A percentile compares a stretch with the other conserved stretches of the same genome.
These are phyloP conservation scores for Murina feae DNA, from an alignment of 2,113 vertebrate species.

Conservation along the genomic window DNA sequence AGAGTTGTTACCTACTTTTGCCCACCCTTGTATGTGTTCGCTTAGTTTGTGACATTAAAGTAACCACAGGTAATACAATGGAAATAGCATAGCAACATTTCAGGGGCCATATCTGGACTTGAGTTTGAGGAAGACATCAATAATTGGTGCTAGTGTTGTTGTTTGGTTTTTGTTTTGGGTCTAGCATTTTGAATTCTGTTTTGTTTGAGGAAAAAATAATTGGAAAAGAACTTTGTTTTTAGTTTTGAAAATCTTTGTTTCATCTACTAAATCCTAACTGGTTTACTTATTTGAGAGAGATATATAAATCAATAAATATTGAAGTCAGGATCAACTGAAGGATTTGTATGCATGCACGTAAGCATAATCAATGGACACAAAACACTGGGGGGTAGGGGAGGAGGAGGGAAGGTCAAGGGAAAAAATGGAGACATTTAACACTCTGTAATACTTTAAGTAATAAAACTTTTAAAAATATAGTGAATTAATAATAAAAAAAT, in stretches of 20 bases:
- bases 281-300: neutral
- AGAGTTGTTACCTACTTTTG: too few species aligned
- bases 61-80: neutral
- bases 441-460: too few species aligned
- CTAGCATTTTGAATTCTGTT: neutral
- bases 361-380: too few species aligned
- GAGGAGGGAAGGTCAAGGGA: too few species aligned
- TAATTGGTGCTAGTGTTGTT: neutral
- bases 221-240: neutral
- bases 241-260: constrained; percentile 15
- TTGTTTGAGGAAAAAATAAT: neutral
- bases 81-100: neutral
- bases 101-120: neutral
- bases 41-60: neutral
- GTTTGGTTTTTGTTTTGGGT: neutral
- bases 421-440: too few species aligned
- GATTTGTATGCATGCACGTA: too few species aligned
- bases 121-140: neutral
- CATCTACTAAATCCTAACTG: neutral
- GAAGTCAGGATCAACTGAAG: neutral
- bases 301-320: neutral
- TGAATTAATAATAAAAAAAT: too few species aligned
- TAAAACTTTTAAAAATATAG: too few species aligned
- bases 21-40: neutral
- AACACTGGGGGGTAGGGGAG: too few species aligned